These are phyloP conservation scores for Callorhinus ursinus DNA, from an alignment of 2,113 vertebrate genomes.

Conservation along the genomic window DNA sequence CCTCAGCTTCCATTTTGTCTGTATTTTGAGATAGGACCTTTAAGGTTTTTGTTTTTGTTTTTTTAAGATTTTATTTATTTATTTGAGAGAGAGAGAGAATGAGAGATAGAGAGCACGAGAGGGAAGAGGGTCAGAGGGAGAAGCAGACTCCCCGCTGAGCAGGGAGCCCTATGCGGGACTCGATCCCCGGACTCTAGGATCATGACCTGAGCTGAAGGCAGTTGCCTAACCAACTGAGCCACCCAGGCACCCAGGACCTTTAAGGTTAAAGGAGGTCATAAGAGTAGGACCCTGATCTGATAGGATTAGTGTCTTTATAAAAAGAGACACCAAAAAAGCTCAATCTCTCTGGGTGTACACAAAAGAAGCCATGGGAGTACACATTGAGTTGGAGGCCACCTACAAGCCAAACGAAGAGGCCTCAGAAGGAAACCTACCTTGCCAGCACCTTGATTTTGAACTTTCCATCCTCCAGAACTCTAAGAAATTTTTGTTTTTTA, in stretches of 20 bases:
- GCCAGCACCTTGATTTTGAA: background rate
- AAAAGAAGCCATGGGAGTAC: background rate
- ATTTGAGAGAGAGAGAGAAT: no score
- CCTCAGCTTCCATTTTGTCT: background rate
- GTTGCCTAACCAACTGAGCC: no score
- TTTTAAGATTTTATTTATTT: no score
- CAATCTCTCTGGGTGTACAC: background rate
- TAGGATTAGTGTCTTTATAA: background rate
- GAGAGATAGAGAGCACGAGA: no score
- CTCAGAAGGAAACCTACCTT: background rate
- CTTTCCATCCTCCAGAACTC: background rate
- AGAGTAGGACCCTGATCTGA: background rate
- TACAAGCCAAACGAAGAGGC: background rate
- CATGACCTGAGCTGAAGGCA: no score
- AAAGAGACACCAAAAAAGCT: background rate
- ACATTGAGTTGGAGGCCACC: background rate
- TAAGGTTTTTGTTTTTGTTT: background rate
- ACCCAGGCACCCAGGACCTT: no score
- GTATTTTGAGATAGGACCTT: background rate
- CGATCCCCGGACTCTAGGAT: no score
- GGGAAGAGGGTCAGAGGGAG: no score
- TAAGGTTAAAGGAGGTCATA: background rate
- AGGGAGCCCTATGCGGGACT: no score
- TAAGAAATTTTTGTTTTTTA: background rate
- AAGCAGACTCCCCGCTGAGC: no score